Evolutionary conservation across 2,888 invertebrate genomes (phyloP), one percentile per base, ranked within the genome.

Genomic region (Hemicrepidius hirtus): DNA sequence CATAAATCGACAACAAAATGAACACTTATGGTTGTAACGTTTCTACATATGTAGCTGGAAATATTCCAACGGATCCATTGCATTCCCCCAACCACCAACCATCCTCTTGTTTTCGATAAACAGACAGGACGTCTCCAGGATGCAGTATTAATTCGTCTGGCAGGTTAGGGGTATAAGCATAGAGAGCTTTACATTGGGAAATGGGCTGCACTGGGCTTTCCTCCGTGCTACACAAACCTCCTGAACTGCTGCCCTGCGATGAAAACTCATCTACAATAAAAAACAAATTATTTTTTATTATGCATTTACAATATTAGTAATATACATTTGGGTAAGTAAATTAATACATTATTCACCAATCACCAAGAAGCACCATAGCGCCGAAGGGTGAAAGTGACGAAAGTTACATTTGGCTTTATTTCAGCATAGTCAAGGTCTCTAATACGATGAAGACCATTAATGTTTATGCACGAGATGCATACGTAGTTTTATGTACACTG

Each of bases 61-160:
- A 97, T 79, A 97, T 96, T 24, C 97, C 97, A 74, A 95, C 92
- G 75, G 91, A 90, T 49, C 97, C 95, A 81, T 92, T 92, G 69
- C 96, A 89, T 81, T 97, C 95, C 2, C 97, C 97, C 70, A 95
- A 90, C 97, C 97, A 97, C 97, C 97, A 97, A 40, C 96, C 97
- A 82, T 97, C 96, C 35, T 94, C 94, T 85, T 96, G 96, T 83
- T 97, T 97, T 81, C 94, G 93, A 84, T 95, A 95, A 40, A 97
- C 94, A 79, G 93, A 93, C 79, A 97, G 95, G 57, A 95, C 88
- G 85, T 97, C 97, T 76, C 97, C 95, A 88, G 90, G 84, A 83
- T 84, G 86, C 24, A 89, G 80, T 44, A 86, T 93, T 49, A 97
- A 90, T 85, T 97, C 97, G 86, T 97, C 97, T 80, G 94, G 92